phyloP scores from a whole-genome alignment of 37 sponge, comb jelly and placozoan species.

The Dysidea cf. avara region DNA sequence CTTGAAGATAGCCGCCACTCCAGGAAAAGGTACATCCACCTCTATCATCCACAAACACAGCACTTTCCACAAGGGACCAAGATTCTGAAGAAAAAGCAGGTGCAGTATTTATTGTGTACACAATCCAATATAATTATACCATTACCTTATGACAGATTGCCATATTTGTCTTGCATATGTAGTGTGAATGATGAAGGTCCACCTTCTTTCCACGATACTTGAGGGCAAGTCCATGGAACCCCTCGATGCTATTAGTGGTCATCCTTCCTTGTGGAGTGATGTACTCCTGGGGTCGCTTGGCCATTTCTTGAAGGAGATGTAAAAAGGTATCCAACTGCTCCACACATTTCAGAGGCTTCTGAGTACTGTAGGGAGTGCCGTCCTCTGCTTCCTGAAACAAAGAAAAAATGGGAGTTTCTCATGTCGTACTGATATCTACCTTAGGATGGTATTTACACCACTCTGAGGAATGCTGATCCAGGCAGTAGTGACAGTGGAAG shows the following conservation, averaged over 20 bases:
- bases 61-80: too few relatives aligned
- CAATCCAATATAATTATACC: too few relatives aligned
- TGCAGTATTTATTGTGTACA: too few relatives aligned
- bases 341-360: too few relatives aligned
- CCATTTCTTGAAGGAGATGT: neutral
- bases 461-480: neutral
- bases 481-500: neutral
- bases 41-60: too few relatives aligned
- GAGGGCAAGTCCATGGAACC: slow-evolving; percentile 10
- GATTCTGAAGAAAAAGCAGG: too few relatives aligned
- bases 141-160: slow-evolving; percentile 12
- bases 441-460: neutral
- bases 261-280: slow-evolving; percentile 6
- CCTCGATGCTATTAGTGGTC: slow-evolving; percentile 9
- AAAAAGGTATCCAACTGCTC: neutral
- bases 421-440: too few relatives aligned
- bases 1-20: too few relatives aligned
- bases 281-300: neutral
- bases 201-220: slow-evolving; percentile 3
- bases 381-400: too few relatives aligned
- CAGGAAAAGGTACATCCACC: too few relatives aligned
- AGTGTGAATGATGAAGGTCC: neutral
- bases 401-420: too few relatives aligned
- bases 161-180: slow-evolving; percentile 12
- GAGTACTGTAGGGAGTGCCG: too few relatives aligned